Evolutionary conservation across 2,797 vertebrate species (phyloP).

Genomic region (Lemur catta): DNA sequence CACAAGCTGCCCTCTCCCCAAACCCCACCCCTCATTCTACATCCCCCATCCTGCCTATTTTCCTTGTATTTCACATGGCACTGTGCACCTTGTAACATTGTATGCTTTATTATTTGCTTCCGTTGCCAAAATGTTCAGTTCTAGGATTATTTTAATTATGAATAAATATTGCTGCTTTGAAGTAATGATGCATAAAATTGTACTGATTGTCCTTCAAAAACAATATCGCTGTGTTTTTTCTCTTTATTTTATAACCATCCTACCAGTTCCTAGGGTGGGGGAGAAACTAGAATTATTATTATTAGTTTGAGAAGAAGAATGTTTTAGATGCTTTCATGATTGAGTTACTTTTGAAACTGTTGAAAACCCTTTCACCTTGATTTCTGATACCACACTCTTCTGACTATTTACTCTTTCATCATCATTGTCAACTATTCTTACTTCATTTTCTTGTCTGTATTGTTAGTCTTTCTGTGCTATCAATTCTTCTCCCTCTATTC

Average conservation of each 20-base stretch:
- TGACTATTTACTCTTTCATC: not conserved
- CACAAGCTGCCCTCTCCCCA: not conserved
- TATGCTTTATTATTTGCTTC: not conserved
- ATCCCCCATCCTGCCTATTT: not conserved
- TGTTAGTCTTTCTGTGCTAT: not conserved
- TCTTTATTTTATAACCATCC: not conserved
- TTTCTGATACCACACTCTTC: not conserved
- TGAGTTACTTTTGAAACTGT: not conserved
- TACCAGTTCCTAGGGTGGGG: not conserved
- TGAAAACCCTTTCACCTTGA: not conserved
- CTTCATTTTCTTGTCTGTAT: not conserved
- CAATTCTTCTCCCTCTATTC: not conserved
- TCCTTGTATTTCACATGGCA: not conserved
- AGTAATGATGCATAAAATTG: not conserved
- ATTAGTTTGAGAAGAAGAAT: not conserved
- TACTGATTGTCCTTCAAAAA: not conserved
- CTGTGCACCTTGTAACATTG: not conserved
- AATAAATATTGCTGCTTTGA: not conserved
- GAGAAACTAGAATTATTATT: not conserved
- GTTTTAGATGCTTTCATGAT: not conserved
- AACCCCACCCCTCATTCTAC: not conserved
- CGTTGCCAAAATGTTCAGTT: not conserved
- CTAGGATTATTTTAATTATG: not conserved
- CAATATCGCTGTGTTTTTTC: not conserved
- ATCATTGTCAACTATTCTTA: not conserved